Base-by-base conservation (phyloP, 2,888 invertebrate genomes). In the Linnaemya vulpina region DNA sequence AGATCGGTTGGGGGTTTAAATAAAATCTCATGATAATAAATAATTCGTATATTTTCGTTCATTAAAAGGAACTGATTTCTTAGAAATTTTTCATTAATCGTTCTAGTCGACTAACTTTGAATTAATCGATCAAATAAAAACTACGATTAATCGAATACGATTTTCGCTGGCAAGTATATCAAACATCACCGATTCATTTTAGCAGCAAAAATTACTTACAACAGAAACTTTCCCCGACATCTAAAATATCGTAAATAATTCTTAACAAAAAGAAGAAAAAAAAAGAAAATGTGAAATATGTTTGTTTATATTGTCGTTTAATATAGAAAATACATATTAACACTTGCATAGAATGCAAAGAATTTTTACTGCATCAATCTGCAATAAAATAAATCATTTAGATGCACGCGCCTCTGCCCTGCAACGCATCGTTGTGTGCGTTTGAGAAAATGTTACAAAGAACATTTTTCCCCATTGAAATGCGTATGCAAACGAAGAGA, bases 401-500 rank as follows among this genome's bases (percentile, higher is more conserved):
- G 10, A 49, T 40, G 49, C 73, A 67, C 40, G 74, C 20, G 22
- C 22, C 38, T 35, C 22, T 30, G 22, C 22, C 38, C 46, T 35
- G 8, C 55, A 15, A 35, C 25, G 25, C 25, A 30, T 51, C n/a
- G 10, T 30, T 22, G 22, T 46, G 8, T 58, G 10, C 8, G 13
- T 35, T 5, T 22, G 22, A 13, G 35, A 43, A 65, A 55, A 55
- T 67, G 15, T 67, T 46, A 3, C 25, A 35, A 65, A 49, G 30
- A 55, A 76, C 2, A 38, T 67, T 77, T 60, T 77, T 68, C 49
- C 38, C 30, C 40, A 70, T 62, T 60, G n/a, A n/a, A 70, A 77
- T 70, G 77, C 77, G 77, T 77, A 70, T 62, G 60, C 51, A 78
- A 77, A 51, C 46, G 68, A 67, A 35, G 15, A 17, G 8, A 8